Percentiles rank a stretch among this genome's conserved stretches.
phyloP scores from a whole-genome alignment of 2,113 vertebrate genomes.

The Tylochromis polylepis region DNA sequence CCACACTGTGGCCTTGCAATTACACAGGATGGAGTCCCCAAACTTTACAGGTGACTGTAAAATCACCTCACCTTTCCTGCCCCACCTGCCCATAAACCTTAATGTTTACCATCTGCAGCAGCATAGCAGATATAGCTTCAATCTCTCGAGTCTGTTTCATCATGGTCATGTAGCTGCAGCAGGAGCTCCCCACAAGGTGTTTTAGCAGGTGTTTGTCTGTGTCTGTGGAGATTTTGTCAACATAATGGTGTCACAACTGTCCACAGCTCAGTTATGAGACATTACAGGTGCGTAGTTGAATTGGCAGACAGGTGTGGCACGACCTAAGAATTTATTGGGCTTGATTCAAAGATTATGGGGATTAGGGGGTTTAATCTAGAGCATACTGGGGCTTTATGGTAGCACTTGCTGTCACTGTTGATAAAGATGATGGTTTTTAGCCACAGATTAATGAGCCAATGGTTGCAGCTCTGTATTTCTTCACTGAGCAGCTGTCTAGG shows the following conservation, averaged over 20 bases:
- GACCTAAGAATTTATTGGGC: neutral
- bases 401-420: neutral
- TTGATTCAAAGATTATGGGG: neutral
- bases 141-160: neutral
- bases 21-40: neutral
- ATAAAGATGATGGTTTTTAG: neutral
- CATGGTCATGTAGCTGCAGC: neutral
- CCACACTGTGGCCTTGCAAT: neutral
- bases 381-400: neutral
- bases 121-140: neutral
- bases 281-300: neutral
- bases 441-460: neutral
- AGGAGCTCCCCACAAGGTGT: neutral
- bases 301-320: neutral
- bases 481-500: neutral
- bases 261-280: neutral
- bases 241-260: neutral
- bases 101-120: neutral
- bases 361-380: neutral
- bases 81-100: neutral
- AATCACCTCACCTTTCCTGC: neutral
- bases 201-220: neutral
- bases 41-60: neutral
- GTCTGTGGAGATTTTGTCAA: neutral
- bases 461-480: neutral